Evolutionary conservation across 2,113 vertebrate genomes (phyloP), one percentile per base, ranked within the genome.

Genomic region (Mugil cephalus): DNA sequence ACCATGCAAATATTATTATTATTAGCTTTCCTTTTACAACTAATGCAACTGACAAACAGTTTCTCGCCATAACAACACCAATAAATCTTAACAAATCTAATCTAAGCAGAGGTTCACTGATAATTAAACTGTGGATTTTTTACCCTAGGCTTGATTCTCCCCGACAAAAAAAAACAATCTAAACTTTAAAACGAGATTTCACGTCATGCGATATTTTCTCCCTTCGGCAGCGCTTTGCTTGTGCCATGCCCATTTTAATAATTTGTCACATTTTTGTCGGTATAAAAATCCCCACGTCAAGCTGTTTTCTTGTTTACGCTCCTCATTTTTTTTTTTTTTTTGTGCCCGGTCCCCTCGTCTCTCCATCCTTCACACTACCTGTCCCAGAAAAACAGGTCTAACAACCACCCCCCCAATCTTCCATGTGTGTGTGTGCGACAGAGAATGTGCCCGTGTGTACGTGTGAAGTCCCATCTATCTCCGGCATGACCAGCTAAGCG

Each of bases 401-500:
- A 89, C 66, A 87, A 82, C 87, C 80, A 75, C 50, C 60, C 77
- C 62, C 86, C 83, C 69, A 66, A n/a, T 85, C 78, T 80, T 77
- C 55, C 46, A 40, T 53, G 67, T 61, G 82, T 58, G 74, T 63
- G 65, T 61, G 51, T 74, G 70, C 52, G 76, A 58, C 77, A 59
- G 67, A 46, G 71, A 54, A 69, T 63, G 72, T 61, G 76, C 60
- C 39, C 6, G 14, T 5, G n/a, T 73, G 83, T 68, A 76, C 69
- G 64, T 86, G 84, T 81, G 84, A 84, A 79, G 77, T 77, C 67
- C 83, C 83, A 93, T 94, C 92, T 77, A 87, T 93, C 92, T 93
- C 82, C 80, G 84, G 87, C 87, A 92, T 87, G 89, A 89, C 85
- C 87, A 88, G 91, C 90, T 90, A 90, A 94, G 88, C 88, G 84